Base-by-base conservation (phyloP, 1,140 invertebrate genomes). In the Drosophila miranda region DNA sequence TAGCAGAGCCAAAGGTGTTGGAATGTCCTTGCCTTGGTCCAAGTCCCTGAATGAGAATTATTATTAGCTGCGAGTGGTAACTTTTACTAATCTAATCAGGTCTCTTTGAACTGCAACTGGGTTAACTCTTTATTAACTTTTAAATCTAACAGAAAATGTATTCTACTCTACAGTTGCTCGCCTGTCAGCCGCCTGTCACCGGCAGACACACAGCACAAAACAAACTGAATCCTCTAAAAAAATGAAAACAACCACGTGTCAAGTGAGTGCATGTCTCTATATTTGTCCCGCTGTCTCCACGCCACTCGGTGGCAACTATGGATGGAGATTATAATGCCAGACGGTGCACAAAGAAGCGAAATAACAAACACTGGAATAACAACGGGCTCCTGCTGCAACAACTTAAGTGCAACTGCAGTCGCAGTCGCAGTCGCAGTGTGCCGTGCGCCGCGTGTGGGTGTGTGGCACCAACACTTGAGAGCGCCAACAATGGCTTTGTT, bases 381-480 rank as follows among this genome's bases (percentile, higher is more conserved):
- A 51, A 55, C 72, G 30, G 43, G 51, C 52, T 38, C 11, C 34
- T 48, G 49, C 41, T 26, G 55, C 57, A 59, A 49, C 57, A 64
- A 56, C 79, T 72, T 50, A 72, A 84, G 81, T 80, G 76, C 80
- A 72, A 75, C 76, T 80, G 72, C 76, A 67, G 62, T 78, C 59
- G 61, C 76, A 60, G 41, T 16, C 16, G 72, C 76, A 67, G 62
- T 78, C 59, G 61, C 76, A 57, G 41, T 16, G 16, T 16, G 16
- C 16, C 16, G 16, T 46, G 55, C 41, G 45, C 30, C 9, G 3
- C 46, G 46, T 44, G 5, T 26, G 54, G 66, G 21, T 55, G 54
- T 71, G 21, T 55, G 46, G 50, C 8, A 58, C 19, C 48, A 76
- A 53, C 50, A 55, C 64, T 38, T 14, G 57, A 11, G 5, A 38